Evolutionary conservation across 2,888 invertebrate species (phyloP), one percentile per base, ranked within the genome.

Genomic region (Acanthoscelides obtectus): DNA sequence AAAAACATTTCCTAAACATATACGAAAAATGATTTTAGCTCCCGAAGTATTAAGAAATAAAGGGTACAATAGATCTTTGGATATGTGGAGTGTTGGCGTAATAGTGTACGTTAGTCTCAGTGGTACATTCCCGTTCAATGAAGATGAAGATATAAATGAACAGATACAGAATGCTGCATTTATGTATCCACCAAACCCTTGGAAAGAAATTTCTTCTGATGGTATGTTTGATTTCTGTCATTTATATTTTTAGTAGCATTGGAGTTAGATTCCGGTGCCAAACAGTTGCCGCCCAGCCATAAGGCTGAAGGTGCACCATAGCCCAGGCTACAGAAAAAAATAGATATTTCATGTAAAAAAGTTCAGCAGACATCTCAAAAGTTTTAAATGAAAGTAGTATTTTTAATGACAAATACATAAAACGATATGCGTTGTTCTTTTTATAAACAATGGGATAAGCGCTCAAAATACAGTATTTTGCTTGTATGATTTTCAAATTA

Each of bases 51-150:
- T 99, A 64, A 92, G 98, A 77, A 98, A 99, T 87, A 99, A 99
- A 86, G 98, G 99, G 45, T 99, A 99, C 88, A 99, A 99, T 86
- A 91, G 99, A 1, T 98, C 98, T 0, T 87, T 99, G 82, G 99
- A 99, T 86, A 99, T 99, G 99, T 99, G 99, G 99, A 98, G 97
- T 81, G 98, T 99, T 69, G 99, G 99, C 27, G 99, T 99, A 0
- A 99, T 99, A 80, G 94, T 99, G 76, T 99, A 99, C 86, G 99
- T 99, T 69, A 98, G 98, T 75, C 88, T 99, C 67, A 98, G 98
- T 80, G 99, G 99, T 75, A 99, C 99, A 0, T 99, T 99, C 87
- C 99, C 99, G 45, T 99, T 99, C 87, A 99, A 99, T 86, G 99
- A 99, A 87, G 99, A 99, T 86, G 99, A 99, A 87, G 99, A 99